Evolutionary conservation across 2,888 invertebrate genomes (phyloP).

Genomic region (Operophtera brumata): DNA sequence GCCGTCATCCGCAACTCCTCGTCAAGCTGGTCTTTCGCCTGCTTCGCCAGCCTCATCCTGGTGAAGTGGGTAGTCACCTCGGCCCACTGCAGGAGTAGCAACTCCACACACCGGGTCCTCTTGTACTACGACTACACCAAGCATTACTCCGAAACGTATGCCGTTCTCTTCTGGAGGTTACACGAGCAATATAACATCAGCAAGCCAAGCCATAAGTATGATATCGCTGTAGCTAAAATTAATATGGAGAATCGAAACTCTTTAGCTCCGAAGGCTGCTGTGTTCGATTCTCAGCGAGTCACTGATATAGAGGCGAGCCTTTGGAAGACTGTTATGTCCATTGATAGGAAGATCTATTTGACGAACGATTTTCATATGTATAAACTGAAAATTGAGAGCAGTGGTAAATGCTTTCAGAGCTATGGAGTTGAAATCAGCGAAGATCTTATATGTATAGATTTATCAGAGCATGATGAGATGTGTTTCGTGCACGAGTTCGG

Average conservation of each 20-base stretch:
- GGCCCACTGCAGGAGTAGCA: conserved; percentile 59
- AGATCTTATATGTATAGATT: conserved; percentile 58
- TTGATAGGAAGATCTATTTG: conserved; percentile 60
- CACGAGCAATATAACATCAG: conserved; percentile 58
- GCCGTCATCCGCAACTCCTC: conserved; percentile 59
- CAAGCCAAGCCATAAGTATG: conserved; percentile 42
- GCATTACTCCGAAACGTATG: conserved; percentile 57
- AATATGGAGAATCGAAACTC: too few species aligned
- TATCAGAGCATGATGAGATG: conserved; percentile 56
- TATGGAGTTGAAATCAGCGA: conserved; percentile 54
- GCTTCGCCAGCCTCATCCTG: conserved; percentile 63
- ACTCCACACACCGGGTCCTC: conserved; percentile 55
- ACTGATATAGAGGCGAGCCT: conserved; percentile 46
- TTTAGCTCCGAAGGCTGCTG: conserved; percentile 47
- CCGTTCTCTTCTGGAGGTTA: conserved; percentile 60
- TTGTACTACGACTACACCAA: conserved; percentile 55
- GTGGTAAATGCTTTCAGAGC: conserved; percentile 49
- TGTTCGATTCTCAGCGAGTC: conserved; percentile 43
- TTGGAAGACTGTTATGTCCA: conserved; percentile 67
- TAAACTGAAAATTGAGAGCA: conserved; percentile 37
- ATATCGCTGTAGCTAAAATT: conserved; percentile 66
- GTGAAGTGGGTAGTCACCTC: conserved; percentile 65
- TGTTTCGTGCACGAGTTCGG: conserved; percentile 70
- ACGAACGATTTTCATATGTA: conserved; percentile 61
- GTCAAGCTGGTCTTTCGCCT: conserved; percentile 55